These are phyloP conservation scores for Meloidogyne hapla DNA, from an alignment of 1,140 invertebrate species.

Conservation along the genomic window DNA sequence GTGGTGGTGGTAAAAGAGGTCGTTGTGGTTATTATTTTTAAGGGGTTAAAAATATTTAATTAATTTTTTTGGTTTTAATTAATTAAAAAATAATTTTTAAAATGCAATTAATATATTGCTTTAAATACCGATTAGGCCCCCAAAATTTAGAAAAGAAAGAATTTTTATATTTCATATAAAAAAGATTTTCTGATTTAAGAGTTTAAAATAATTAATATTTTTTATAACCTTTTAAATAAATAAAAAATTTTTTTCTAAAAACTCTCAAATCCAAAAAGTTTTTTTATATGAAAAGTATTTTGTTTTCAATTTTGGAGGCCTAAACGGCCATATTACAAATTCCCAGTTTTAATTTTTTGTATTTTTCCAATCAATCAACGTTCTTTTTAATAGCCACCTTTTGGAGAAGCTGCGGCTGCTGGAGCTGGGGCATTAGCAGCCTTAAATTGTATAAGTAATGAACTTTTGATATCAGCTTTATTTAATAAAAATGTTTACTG, in stretches of 20 bases:
- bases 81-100: not conserved
- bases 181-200: not conserved
- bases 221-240: not conserved
- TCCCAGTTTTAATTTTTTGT: not conserved
- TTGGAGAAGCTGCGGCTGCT: not conserved
- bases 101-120: not conserved
- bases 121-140: not conserved
- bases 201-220: not conserved
- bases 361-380: not conserved
- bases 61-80: not conserved
- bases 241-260: not conserved
- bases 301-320: conserved; percentile 4
- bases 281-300: conserved; percentile 4
- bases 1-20: not conserved
- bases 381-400: not conserved
- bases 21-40: conserved; percentile 3
- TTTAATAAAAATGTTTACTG: too few relatives aligned
- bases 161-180: not conserved
- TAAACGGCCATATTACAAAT: not conserved
- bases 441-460: too few relatives aligned
- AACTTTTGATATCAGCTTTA: too few relatives aligned
- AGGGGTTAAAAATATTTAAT: not conserved
- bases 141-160: not conserved
- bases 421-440: not conserved
- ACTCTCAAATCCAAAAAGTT: not conserved